A percentile compares a stretch with the other conserved stretches of the same genome.
Evolutionary conservation across 2,797 vertebrate genomes (phyloP).

Genomic region (Peromyscus aztecus): DNA sequence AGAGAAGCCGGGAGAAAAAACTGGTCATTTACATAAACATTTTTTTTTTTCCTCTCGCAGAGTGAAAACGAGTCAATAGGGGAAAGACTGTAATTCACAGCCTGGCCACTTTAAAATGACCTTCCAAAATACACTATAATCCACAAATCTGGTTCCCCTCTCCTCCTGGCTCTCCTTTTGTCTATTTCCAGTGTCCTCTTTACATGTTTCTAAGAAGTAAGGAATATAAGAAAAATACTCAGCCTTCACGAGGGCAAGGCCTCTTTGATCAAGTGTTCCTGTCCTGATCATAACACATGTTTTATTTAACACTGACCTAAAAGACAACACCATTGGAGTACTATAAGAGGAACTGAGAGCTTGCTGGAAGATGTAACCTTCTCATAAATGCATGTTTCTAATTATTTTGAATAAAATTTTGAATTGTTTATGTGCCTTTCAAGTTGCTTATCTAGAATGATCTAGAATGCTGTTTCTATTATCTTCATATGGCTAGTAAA

Average conservation of each 20-base stretch:
- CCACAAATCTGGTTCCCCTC: neutral
- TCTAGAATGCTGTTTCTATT: neutral
- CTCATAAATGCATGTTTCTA: constrained; percentile 16
- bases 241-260: constrained; percentile 16
- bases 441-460: constrained; percentile 43
- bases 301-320: constrained; percentile 28
- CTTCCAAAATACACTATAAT: constrained; percentile 56
- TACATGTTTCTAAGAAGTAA: constrained; percentile 50
- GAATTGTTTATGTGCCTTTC: neutral
- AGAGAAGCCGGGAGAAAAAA: constrained; percentile 70
- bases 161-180: neutral
- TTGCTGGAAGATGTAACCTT: neutral
- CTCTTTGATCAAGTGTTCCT: constrained; percentile 18
- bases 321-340: neutral
- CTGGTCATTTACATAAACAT: constrained; percentile 75
- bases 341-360: neutral
- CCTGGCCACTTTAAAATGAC: constrained; percentile 64
- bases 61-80: constrained; percentile 66
- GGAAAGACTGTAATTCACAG: constrained; percentile 46
- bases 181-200: neutral
- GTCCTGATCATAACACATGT: neutral
- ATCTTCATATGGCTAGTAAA: neutral
- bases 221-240: constrained; percentile 55
- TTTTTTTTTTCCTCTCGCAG: constrained; percentile 51
- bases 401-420: constrained; percentile 12